Evolutionary conservation across 1,140 invertebrate species (phyloP), one percentile per base, ranked within the genome.

Genomic region (Pteromalus puparum): DNA sequence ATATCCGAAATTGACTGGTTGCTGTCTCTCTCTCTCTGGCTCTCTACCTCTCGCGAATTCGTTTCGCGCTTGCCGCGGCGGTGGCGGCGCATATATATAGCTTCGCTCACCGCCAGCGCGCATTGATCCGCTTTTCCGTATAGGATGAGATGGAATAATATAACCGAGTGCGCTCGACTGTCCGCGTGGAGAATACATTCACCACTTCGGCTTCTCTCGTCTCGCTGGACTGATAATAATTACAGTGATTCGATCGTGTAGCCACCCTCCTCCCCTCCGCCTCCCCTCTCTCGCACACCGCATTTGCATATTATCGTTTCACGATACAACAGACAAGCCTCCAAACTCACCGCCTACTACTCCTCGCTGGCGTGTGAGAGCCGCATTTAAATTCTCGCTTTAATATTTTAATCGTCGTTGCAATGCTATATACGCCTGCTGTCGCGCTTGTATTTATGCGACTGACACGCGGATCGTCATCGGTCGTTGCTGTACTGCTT

Each of bases 351-450:
- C 53, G 18, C 21, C 18, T 7, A 61, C 13, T 48, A 61, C 13
- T 48, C 46, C 46, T 10, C 12, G 15, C 46, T 48, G 46, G 30
- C 30, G 30, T n/a, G 9, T 5, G 46, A 18, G 46, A 15, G 46
- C 21, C 2, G 26, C 12, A 28, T 68, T 68, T 18, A 18, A 68
- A 68, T n/a, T 24, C 67, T 68, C 67, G 26, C 30, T 73, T 38
- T 34, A 73, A 73, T 73, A 73, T 73, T 73, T 73, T 34, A 73
- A 73, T 73, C 9, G 26, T 3, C 26, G n/a, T 68, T 24, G 67
- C 26, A 15, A 6, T 7, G 1, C 7, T 68, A 18, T 67, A 4
- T 9, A 12, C 21, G 24, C 6, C 0, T 68, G n/a, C 38, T 68
- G n/a, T 24, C 9, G 9, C 1, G 42, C 42, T 46, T 46, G 46